phyloP scores from a whole-genome alignment of 2,888 invertebrate genomes.

The Ophion costatus region DNA sequence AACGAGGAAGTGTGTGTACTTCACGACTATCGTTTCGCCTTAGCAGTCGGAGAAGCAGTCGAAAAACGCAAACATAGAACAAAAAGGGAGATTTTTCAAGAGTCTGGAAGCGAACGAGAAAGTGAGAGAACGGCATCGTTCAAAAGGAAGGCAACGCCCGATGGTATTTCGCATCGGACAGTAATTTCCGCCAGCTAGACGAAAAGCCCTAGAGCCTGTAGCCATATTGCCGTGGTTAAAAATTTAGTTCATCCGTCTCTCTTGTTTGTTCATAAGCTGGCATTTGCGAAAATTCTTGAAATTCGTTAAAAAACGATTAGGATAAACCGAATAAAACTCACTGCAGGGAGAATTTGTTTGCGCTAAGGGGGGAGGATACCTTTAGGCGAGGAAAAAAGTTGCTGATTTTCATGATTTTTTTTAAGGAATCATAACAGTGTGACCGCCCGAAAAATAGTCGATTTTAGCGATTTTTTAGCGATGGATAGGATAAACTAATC shows the following conservation, averaged over 20 bases:
- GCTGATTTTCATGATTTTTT: no score
- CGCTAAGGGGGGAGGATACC: no score
- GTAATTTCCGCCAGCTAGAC: constrained; percentile 60
- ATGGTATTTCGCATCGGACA: constrained; percentile 56
- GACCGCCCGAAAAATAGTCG: no score
- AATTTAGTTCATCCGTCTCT: constrained; percentile 9
- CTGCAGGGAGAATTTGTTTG: no score
- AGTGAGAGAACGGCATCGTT: constrained; percentile 47
- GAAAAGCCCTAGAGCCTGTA: constrained; percentile 61
- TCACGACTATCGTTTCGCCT: constrained; percentile 54
- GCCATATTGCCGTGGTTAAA: constrained; percentile 45
- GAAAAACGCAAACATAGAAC: constrained; percentile 35
- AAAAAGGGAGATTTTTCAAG: constrained; percentile 43
- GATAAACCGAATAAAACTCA: background rate
- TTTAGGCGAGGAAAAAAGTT: no score
- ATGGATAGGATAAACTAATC: no score
- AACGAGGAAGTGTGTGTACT: constrained; percentile 53
- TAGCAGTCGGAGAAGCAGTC: constrained; percentile 4
- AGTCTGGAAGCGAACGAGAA: constrained; percentile 41
- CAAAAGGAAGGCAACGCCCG: constrained; percentile 21
- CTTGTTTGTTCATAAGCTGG: background rate
- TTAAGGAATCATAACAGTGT: no score
- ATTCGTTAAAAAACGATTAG: background rate
- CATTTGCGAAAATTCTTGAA: constrained; percentile 25
- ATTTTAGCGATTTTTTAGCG: no score